Base-by-base conservation (phyloP, 1,140 invertebrate species). In the Drosophila nebulosa region DNA sequence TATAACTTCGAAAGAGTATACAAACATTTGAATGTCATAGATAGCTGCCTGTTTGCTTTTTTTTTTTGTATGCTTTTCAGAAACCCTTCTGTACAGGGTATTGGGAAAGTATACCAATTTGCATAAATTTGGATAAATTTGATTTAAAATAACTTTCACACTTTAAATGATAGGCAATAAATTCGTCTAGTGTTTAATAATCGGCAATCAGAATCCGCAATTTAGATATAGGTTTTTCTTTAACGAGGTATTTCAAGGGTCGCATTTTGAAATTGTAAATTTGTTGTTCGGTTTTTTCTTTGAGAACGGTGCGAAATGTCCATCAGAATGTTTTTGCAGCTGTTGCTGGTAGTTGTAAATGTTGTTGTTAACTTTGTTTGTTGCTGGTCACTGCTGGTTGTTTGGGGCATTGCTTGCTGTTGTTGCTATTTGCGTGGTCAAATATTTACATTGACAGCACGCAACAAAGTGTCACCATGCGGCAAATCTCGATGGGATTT, bases 371-470 rank as follows among this genome's bases (percentile, higher is more conserved):
- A 50, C 36, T 42, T 46, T 22, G 26, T 12, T 66, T 52, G 46
- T 50, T 66, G 10, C 14, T 53, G 26, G 75, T 30, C 3, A 26
- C 42, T 73, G 51, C 12, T 62, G 59, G n/a, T 24, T 65, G 51
- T 56, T 62, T 24, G 27, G 21, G 57, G 32, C 39, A 58, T 66
- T 66, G 76, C 64, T 66, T 65, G n/a, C 42, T 57, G 46, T 60
- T 56, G 57, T 73, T 79, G 59, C 64, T 59, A 32, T 39, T 64
- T 69, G 39, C 75, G 78, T 60, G 81, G 81, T 74, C 70, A 80
- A 88, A 85, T 81, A 81, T 72, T 75, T 77, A 70, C 50, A 67
- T 51, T 78, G 67, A 71, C 74, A 74, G 65, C 52, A 39, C 12
- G 51, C 62, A 57, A 59, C 53, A 63, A 57, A 65, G 18, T 68